Percentiles rank a stretch among this genome's conserved stretches.
phyloP scores from a whole-genome alignment of 2,113 vertebrate species.

The Corydoras sp. region DNA sequence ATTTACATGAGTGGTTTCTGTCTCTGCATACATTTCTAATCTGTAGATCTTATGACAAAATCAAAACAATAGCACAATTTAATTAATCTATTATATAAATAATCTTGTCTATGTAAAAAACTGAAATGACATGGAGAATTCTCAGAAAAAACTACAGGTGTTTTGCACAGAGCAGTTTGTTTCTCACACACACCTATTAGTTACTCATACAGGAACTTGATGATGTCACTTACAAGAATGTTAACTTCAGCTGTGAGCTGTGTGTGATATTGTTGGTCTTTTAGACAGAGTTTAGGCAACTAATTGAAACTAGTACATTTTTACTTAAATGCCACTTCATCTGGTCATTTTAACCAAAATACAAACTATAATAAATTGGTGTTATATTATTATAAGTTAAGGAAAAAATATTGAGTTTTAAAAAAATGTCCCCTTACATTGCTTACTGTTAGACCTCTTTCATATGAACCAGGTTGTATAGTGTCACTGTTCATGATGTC shows the following conservation, averaged over 20 bases:
- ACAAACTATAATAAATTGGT: not conserved
- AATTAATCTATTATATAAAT: not conserved
- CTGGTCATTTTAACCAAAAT: no score
- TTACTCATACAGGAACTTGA: slow-evolving; percentile 13
- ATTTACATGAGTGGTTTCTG: no score
- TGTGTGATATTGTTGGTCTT: not conserved
- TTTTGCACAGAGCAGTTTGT: not conserved
- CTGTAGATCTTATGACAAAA: no score
- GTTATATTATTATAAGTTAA: not conserved
- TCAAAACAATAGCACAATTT: no score
- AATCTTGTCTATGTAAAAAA: not conserved
- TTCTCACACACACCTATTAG: not conserved
- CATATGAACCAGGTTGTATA: no score
- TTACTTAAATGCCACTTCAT: no score
- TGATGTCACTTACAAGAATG: not conserved
- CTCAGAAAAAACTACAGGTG: not conserved
- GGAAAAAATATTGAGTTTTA: not conserved
- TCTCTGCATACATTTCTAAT: no score
- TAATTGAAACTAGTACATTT: no score
- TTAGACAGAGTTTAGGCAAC: no score
- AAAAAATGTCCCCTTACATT: no score
- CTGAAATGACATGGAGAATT: not conserved
- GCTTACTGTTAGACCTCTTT: no score
- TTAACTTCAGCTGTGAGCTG: not conserved
- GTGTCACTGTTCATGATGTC: no score